Conservation (phyloP, 2,888 invertebrate species). For the Parnassius mnemosyne region DNA sequence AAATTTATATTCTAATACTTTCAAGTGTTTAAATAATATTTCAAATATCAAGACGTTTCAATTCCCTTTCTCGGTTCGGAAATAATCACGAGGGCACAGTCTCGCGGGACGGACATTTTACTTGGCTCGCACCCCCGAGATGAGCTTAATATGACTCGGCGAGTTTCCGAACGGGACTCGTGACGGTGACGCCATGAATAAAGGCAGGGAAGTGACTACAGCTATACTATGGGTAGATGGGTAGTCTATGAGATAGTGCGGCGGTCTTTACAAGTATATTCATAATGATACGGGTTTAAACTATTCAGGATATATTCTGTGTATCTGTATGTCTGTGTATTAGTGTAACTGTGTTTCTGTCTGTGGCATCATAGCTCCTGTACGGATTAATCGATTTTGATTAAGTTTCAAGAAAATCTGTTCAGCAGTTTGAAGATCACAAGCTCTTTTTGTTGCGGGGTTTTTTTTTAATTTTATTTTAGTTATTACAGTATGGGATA, state of each 20-base stretch:
- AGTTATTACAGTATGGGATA: too few relatives aligned
- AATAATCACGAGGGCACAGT: slow-evolving; percentile 61
- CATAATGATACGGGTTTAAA: too few relatives aligned
- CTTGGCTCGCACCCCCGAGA: slow-evolving; percentile 53
- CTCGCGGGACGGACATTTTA: slow-evolving; percentile 57
- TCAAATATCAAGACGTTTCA: slow-evolving; percentile 45
- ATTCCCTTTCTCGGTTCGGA: slow-evolving; percentile 34
- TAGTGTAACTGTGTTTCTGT: too few relatives aligned
- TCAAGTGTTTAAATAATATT: background rate
- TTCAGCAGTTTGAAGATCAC: too few relatives aligned
- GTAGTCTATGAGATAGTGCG: background rate
- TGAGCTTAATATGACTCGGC: slow-evolving; percentile 74
- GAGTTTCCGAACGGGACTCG: slow-evolving; percentile 43
- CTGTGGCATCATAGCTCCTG: too few relatives aligned
- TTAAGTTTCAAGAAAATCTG: too few relatives aligned
- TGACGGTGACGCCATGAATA: slow-evolving; percentile 34
- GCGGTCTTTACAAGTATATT: background rate
- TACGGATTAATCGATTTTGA: too few relatives aligned
- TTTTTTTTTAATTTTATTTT: too few relatives aligned
- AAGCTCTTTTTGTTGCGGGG: too few relatives aligned
- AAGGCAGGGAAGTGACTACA: slow-evolving; percentile 10
- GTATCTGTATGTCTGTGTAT: too few relatives aligned
- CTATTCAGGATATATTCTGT: too few relatives aligned
- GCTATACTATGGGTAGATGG: background rate
- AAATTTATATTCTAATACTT: too few relatives aligned